Evolutionary conservation across 2,113 vertebrate species (phyloP).

Genomic region (Deroptyus accipitrinus): DNA sequence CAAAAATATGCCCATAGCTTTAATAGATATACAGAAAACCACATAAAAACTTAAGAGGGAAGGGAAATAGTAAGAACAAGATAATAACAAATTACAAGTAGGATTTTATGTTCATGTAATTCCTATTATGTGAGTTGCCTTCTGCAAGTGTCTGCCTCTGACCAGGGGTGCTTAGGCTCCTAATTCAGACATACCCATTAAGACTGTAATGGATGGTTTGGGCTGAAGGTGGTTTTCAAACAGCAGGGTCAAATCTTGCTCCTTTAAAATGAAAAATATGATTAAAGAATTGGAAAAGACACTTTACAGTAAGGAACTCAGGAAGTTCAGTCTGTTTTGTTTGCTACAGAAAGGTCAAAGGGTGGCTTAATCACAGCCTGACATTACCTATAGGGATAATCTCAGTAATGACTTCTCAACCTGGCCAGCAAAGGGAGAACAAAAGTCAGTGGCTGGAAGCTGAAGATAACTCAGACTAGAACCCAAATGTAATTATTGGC

Average conservation of each 20-base stretch:
- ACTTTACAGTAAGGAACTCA: not conserved
- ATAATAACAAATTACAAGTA: not conserved
- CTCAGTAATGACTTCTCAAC: not conserved
- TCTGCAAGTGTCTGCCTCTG: not conserved
- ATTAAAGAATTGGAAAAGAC: not conserved
- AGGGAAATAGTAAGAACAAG: not conserved
- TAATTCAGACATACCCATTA: not conserved
- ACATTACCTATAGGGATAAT: not conserved
- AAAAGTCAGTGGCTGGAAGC: not conserved
- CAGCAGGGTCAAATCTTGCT: not conserved
- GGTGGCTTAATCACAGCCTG: not conserved
- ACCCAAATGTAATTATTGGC: not conserved
- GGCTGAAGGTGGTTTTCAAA: not conserved
- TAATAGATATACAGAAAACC: not conserved
- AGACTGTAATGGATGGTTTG: not conserved
- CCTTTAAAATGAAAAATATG: not conserved
- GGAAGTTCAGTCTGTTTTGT: not conserved
- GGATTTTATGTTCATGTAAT: not conserved
- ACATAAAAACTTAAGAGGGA: not conserved
- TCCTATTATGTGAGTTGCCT: not conserved
- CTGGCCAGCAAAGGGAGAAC: not conserved
- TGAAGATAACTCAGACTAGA: not conserved
- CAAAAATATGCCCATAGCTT: not conserved
- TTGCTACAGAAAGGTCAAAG: not conserved
- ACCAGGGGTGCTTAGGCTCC: not conserved